These are phyloP conservation scores for Hirudo medicinalis DNA, from an alignment of 1,140 invertebrate species.

Conservation along the genomic window DNA sequence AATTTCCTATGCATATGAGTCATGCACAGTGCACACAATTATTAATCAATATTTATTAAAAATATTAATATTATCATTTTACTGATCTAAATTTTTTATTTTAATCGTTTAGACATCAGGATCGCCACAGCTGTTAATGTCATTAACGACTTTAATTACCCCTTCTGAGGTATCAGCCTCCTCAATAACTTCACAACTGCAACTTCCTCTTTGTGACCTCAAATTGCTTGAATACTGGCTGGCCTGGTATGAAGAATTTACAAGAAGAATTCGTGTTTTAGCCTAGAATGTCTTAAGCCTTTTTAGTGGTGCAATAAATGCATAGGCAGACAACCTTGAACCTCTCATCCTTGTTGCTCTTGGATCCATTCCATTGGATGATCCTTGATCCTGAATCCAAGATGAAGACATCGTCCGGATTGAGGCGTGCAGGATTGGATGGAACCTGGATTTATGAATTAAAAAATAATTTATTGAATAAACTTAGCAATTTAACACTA, in stretches of 20 bases:
- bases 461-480: too few relatives aligned
- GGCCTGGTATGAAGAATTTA: neutral
- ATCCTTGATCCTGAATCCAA: slow-evolving; percentile 62
- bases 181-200: neutral
- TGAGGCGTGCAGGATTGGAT: slow-evolving; percentile 44
- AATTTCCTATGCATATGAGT: too few relatives aligned
- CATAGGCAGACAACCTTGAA: slow-evolving; percentile 11
- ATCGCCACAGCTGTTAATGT: too few relatives aligned
- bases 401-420: slow-evolving; percentile 78
- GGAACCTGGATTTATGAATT: slow-evolving; percentile 20
- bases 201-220: neutral
- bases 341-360: slow-evolving; percentile 24
- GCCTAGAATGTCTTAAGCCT: neutral
- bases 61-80: too few relatives aligned
- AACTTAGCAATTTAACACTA: too few relatives aligned
- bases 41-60: too few relatives aligned
- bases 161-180: neutral
- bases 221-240: neutral
- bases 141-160: neutral
- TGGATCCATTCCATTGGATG: slow-evolving; percentile 49
- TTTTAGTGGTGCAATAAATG: neutral
- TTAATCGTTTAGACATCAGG: too few relatives aligned
- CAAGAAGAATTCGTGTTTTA: neutral
- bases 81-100: too few relatives aligned
- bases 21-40: too few relatives aligned